Percentiles rank a stretch among this genome's conserved stretches.
These are phyloP conservation scores for Palythoa caribaeorum DNA, from an alignment of 92 coral and sea anemone species.

Conservation along the genomic window DNA sequence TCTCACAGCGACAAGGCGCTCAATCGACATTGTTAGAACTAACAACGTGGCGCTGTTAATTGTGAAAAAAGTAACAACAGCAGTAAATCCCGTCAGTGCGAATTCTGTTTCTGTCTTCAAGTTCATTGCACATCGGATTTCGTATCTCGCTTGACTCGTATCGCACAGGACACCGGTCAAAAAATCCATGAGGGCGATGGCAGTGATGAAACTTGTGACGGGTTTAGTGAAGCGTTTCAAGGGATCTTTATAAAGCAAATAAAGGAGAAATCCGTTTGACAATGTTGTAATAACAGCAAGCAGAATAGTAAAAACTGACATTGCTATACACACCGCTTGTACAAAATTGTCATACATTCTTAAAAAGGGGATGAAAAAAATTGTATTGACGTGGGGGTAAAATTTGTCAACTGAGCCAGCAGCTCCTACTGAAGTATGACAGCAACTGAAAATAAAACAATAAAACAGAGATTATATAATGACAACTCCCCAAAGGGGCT, in stretches of 20 bases:
- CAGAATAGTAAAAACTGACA: not conserved
- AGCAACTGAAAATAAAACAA: too few species aligned
- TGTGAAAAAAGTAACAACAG: not conserved
- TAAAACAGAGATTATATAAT: too few species aligned
- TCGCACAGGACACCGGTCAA: conserved; percentile 14
- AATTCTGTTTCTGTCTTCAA: not conserved
- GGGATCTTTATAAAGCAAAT: conserved; percentile 13
- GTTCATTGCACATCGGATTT: conserved; percentile 18
- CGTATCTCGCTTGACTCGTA: conserved; percentile 9
- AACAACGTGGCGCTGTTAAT: not conserved
- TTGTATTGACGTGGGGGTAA: too few species aligned
- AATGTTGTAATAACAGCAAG: not conserved
- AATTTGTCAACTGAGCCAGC: too few species aligned
- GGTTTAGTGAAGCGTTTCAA: not conserved
- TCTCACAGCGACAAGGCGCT: not conserved
- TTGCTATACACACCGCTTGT: not conserved
- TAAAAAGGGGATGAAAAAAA: not conserved
- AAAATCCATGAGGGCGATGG: conserved; percentile 7
- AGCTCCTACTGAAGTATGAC: too few species aligned
- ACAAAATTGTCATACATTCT: not conserved
- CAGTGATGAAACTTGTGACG: conserved; percentile 12
- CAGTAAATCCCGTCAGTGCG: not conserved
- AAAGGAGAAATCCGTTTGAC: not conserved
- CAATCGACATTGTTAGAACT: not conserved
- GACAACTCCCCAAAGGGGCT: too few species aligned